A percentile compares a stretch with the other conserved stretches of the same genome.
Conservation (phyloP, 2,888 invertebrate species). For the Timema cristinae region DNA sequence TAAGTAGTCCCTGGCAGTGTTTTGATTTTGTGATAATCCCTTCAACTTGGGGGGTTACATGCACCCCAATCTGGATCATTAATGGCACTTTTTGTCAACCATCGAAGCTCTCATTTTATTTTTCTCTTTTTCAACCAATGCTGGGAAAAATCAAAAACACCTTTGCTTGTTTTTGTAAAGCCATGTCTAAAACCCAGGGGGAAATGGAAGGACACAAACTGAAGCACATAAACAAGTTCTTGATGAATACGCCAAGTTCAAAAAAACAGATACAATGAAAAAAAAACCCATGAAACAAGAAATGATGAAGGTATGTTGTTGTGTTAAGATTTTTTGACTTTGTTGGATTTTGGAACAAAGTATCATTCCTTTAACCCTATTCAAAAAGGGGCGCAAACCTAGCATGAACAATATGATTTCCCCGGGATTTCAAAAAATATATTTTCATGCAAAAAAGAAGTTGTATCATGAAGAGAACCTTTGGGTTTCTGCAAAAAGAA, state of each 20-base stretch:
- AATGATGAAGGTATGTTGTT: neutral
- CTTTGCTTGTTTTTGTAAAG: neutral
- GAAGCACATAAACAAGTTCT: neutral
- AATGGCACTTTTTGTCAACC: neutral
- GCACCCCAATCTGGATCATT: neutral
- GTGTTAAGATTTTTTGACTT: neutral
- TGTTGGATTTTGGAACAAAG: constrained; percentile 2
- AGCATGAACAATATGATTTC: neutral
- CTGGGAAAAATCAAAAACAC: neutral
- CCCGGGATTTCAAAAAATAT: neutral
- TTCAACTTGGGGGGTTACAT: neutral
- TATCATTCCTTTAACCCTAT: neutral
- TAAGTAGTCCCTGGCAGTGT: constrained; percentile 25
- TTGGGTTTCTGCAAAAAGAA: neutral
- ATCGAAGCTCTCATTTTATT: neutral
- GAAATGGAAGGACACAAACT: neutral
- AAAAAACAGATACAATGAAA: neutral
- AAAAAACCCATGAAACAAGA: neutral
- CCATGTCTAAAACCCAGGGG: neutral
- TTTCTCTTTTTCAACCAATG: neutral
- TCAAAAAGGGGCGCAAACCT: neutral
- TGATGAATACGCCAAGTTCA: neutral
- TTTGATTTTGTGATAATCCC: neutral
- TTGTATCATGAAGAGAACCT: neutral
- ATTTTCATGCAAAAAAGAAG: too few relatives aligned